Percentiles rank a stretch among this genome's conserved stretches.
These are phyloP conservation scores for Homarus americanus DNA, from an alignment of 1,140 invertebrate species.

Conservation along the genomic window DNA sequence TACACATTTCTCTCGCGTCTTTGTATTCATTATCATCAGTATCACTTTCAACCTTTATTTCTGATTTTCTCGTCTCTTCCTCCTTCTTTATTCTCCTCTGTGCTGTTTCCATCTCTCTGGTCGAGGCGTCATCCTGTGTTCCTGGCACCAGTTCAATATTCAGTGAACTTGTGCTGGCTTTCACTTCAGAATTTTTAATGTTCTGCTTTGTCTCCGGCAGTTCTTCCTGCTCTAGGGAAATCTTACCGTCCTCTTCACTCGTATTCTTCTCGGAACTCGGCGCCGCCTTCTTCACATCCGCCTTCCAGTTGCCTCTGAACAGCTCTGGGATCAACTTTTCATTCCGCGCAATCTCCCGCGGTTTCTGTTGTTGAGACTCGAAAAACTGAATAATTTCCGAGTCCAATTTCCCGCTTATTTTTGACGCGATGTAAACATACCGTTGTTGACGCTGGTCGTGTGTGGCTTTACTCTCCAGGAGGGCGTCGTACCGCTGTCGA, in stretches of 20 bases:
- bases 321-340: slow-evolving; percentile 57
- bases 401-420: slow-evolving; percentile 54
- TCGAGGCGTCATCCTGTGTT: neutral
- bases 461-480: neutral
- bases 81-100: too few species aligned
- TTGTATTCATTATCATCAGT: neutral
- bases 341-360: slow-evolving; percentile 52
- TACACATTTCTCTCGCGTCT: neutral
- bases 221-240: neutral
- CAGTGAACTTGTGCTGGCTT: neutral
- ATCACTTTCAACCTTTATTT: neutral
- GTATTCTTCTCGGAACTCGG: neutral
- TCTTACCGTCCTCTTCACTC: neutral
- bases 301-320: slow-evolving; percentile 16
- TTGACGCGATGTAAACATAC: slow-evolving; percentile 26
- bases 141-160: neutral
- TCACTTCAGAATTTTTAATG: neutral
- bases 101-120: neutral
- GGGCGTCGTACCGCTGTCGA: slow-evolving; percentile 6
- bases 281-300: neutral
- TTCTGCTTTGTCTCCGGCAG: neutral
- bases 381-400: slow-evolving; percentile 66
- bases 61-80: neutral
- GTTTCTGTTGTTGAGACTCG: slow-evolving; percentile 52
- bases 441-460: slow-evolving; percentile 45